Base-by-base conservation (phyloP, 2,797 vertebrate genomes). In the Falco columbarius region DNA sequence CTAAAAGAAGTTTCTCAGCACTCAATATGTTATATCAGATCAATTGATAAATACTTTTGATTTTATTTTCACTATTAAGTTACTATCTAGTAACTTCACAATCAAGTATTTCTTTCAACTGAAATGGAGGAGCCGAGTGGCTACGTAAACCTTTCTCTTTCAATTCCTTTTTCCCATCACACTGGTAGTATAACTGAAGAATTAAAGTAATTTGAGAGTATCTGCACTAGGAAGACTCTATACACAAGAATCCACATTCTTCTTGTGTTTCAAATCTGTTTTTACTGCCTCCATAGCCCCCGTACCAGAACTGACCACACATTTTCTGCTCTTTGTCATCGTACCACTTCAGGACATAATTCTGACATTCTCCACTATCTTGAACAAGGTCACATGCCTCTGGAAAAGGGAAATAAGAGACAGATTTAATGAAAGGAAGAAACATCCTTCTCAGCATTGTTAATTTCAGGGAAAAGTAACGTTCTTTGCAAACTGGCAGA, bases 271-370 rank as follows among this genome's bases (percentile, higher is more conserved):
- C 79, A 90, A 99, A 99, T 80, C 96, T 97, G 96, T 99, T 99
- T 49, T 46, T 84, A 38, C 99, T 99, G 51, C 98, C 99, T 42
- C 95, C 98, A 44, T 98, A 99, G 97, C 98, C 97, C 2, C 99
- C 98, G 12, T 98, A 99, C 98, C 98, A 99, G 98, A 99, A 99
- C 29, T 89, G 97, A 18, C 42, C 42, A 49, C 98, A 99, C 9
- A 95, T 95, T 46, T 61, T 95, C 90, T 97, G 94, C 5, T 97
- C 55, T 20, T 89, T 79, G 95, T 98, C 40, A 1, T 98, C 99
- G 97, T 98, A 98, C 99, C 99, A 99, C 75, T 97, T 98, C 91
- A 98, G 97, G 76, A 71, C 22, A 42, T 98, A 99, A 67, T 98
- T 61, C 72, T 96, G 93, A 86, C 98, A 99, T 73, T 90, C 9